Percentiles rank a stretch among this genome's conserved stretches.
phyloP scores from a whole-genome alignment of 2,113 vertebrate species.

The Sclerurus mexicanus region DNA sequence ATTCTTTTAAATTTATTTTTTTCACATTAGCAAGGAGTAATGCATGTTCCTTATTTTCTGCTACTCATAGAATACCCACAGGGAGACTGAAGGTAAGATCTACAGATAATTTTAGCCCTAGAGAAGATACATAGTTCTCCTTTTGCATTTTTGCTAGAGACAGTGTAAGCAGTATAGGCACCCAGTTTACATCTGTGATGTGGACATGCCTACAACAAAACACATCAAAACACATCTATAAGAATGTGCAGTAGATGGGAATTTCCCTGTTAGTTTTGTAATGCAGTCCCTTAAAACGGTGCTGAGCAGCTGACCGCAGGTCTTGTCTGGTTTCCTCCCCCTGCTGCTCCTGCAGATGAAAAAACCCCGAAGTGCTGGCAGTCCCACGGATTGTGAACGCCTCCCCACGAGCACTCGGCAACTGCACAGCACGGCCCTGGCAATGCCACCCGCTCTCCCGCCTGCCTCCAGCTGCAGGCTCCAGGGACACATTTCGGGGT shows the following conservation, averaged over 20 bases:
- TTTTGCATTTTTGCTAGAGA: neutral
- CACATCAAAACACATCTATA: rapidly evolving
- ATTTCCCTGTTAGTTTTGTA: neutral
- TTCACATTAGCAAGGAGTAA: neutral
- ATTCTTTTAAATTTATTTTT: neutral
- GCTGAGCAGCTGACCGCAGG: neutral
- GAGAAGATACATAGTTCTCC: neutral
- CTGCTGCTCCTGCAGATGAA: neutral
- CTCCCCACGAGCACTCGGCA: rapidly evolving
- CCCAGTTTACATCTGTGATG: neutral
- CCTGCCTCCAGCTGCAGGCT: rapidly evolving
- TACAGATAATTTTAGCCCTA: neutral
- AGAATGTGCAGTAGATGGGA: neutral
- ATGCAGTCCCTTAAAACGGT: rapidly evolving
- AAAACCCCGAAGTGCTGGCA: rapidly evolving
- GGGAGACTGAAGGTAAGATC: neutral
- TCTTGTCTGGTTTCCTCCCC: neutral
- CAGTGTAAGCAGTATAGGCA: neutral
- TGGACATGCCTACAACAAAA: neutral
- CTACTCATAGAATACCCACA: neutral
- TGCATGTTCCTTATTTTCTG: neutral
- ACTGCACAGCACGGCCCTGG: rapidly evolving
- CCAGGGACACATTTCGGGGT: rapidly evolving
- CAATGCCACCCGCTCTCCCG: rapidly evolving
- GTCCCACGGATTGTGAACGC: rapidly evolving